These are phyloP conservation scores for Agapetus fuscipes DNA, from an alignment of 2,888 invertebrate species.

Conservation along the genomic window DNA sequence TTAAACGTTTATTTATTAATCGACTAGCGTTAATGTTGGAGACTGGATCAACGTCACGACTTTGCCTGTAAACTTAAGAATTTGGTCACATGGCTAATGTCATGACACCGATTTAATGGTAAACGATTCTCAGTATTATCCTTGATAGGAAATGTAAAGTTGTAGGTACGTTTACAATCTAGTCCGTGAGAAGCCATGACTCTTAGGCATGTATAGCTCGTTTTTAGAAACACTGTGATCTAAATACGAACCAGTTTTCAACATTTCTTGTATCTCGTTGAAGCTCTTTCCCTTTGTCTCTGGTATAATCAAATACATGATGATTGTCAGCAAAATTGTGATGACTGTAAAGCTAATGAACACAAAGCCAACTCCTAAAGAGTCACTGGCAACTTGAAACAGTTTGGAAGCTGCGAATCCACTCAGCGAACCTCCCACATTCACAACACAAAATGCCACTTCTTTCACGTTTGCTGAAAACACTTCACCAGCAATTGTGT, in stretches of 20 bases:
- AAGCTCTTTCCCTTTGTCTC: conserved; percentile 49
- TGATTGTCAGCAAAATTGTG: conserved; percentile 37
- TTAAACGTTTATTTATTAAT: too few species aligned
- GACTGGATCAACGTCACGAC: too few species aligned
- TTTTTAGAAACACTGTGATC: background rate
- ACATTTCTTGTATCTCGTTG: conserved; percentile 41
- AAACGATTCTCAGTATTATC: too few species aligned
- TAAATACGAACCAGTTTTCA: too few species aligned
- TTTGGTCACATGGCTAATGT: too few species aligned
- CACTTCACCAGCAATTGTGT: conserved; percentile 42
- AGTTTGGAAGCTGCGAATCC: conserved; percentile 40
- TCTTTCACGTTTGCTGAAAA: conserved; percentile 49
- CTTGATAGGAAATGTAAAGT: too few species aligned
- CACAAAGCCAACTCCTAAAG: conserved; percentile 36
- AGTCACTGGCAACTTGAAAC: conserved; percentile 39
- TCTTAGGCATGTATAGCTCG: background rate
- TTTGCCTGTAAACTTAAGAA: too few species aligned
- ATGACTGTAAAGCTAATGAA: conserved; percentile 39
- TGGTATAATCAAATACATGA: conserved; percentile 39
- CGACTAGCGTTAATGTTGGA: too few species aligned
- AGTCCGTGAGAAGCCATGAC: background rate
- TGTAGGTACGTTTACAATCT: background rate
- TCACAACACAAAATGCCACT: conserved; percentile 38
- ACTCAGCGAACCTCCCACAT: conserved; percentile 36
- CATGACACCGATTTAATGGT: too few species aligned